Percentiles rank a stretch among this genome's conserved stretches.
phyloP scores from a whole-genome alignment of 2,113 vertebrate genomes.

The Xiphias gladius region DNA sequence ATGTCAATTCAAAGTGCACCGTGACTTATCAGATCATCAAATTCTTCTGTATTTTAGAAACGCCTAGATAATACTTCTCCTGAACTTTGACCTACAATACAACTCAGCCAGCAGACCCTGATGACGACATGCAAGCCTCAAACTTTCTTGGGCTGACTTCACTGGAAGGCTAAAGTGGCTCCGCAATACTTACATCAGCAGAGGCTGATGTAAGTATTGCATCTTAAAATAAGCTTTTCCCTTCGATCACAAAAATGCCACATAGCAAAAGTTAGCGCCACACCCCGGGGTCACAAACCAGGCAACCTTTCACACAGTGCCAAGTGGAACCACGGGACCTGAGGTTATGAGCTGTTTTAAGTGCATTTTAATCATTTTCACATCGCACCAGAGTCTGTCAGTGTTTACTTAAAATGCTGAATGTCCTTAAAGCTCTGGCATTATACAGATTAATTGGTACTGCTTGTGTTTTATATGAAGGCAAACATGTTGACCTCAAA shows the following conservation, averaged over 20 bases:
- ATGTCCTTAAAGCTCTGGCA: background rate
- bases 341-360: background rate
- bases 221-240: constrained; percentile 64
- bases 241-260: constrained; percentile 34
- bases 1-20: background rate
- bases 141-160: constrained; percentile 3
- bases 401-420: background rate
- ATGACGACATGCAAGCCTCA: background rate
- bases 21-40: constrained; percentile 4
- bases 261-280: constrained; percentile 49
- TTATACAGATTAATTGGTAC: background rate
- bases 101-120: background rate
- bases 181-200: constrained; percentile 36
- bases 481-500: background rate
- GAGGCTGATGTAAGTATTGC: too few relatives aligned
- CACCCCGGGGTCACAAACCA: constrained; percentile 55
- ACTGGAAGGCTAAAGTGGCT: background rate
- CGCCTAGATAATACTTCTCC: background rate
- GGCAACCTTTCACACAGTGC: constrained; percentile 63
- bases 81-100: constrained; percentile 31
- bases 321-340: background rate
- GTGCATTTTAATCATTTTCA: background rate
- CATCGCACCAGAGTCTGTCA: background rate
- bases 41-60: constrained; percentile 12
- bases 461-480: background rate